Base-by-base conservation (phyloP, 2,113 vertebrate genomes). In the Pao palembangensis region DNA sequence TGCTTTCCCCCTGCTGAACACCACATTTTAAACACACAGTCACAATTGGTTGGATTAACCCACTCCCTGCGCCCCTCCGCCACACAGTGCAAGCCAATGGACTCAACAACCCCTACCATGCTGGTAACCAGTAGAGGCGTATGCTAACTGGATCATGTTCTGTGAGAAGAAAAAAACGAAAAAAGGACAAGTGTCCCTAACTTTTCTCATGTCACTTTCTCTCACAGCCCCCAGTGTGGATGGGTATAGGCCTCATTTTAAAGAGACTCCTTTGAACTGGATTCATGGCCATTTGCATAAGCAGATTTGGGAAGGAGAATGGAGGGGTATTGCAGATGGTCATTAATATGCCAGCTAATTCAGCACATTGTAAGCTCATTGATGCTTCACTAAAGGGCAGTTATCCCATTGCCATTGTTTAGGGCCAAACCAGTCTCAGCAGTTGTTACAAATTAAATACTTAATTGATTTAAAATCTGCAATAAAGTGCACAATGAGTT, bases 231-330 rank as follows among this genome's bases (percentile, higher is more conserved):
- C 91, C 91, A 84, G 87, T 90, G 91, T 89, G 81, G 92, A 91
- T 91, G 91, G 91, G 87, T 90, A 90, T 84, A 89, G 80, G 87
- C 92, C 91, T 93, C 91, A 94, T 93, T 96, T 93, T 92, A 93
- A 95, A 94, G 91, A 88, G 88, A 88, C 90, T 79, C 88, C 93
- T 98, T 98, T 98, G 95, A 98, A 97, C 94, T 94, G 92, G 92
- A 98, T 98, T 98, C 95, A 98, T 96, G 93, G 93, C 90, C 93
- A 98, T 99, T 98, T 98, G 96, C 97, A 98, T 98, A 99, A 99
- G 95, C 93, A 98, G 97, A 98, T 98, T 98, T 47, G 96, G 93
- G 88, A 88, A 85, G 91, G 92, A 94, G 94, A 97, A 96, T 95
- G 92, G 92, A 91, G 73, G 81, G 91, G 90, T 90, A 91, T 88